Base-by-base conservation (phyloP, 2,113 vertebrate species). In the Rhinopomastus cyanomelas region DNA sequence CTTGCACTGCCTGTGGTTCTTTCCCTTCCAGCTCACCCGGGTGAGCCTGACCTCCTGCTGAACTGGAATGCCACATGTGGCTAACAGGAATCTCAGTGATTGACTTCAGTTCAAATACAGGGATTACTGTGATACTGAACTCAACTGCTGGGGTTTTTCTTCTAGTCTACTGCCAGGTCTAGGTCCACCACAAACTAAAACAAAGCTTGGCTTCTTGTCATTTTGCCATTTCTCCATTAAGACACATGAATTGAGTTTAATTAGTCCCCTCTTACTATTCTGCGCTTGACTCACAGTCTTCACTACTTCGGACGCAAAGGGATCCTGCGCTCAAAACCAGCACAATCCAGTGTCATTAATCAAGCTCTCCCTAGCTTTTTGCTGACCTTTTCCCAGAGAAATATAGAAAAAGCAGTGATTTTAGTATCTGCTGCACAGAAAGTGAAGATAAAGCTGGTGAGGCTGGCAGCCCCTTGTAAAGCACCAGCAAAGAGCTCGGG, bases 361-460 rank as follows among this genome's bases (percentile, higher is more conserved):
- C 61, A 77, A 66, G 26, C 11, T 64, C 18, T n/a, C n/a, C n/a
- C n/a, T n/a, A n/a, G n/a, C n/a, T n/a, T 16, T 32, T 86, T 85
- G 37, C 29, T 76, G 87, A 53, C 5, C 51, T 88, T 66, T 85
- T 49, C 48, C n/a, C 80, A 55, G 60, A 85, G 74, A 89, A 88
- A 72, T 23, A 74, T 5, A 55, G 21, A 85, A 88, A 74, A 85
- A 90, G 71, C 91, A 39, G 5, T 36, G 85, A 91, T 66, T 89
- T 76, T 74, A 77, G 9, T 90, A 81, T 34, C 65, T 23, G 3
- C 56, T 55, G 19, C 46, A 81, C 8, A 85, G 52, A 88, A 88
- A 55, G 52, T 23, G 44, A 88, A 75, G 14, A 49, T 4, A 61
- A 49, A 30, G 2, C 3, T 4, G 23, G 3, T 64, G 71, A 75